Base-by-base conservation (phyloP, 2,888 invertebrate species). In the Heteromyza rotundicornis region DNA sequence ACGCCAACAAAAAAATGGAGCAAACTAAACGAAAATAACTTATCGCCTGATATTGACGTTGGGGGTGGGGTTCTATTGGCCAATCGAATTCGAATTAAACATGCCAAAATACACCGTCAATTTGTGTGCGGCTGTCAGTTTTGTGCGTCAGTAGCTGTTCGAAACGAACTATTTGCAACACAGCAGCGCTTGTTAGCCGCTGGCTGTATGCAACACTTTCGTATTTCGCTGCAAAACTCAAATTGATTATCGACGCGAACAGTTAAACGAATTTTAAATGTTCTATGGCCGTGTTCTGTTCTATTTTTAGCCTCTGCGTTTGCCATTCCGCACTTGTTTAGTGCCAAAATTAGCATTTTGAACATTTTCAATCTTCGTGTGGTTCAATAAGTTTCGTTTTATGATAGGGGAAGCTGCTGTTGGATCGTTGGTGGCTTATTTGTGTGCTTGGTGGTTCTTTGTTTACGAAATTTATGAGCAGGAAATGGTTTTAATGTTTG, bases 381-480 rank as follows among this genome's bases (percentile, higher is more conserved):
- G 58, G 36, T 59, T 64, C 57, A 51, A 60, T 53, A 49, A 35
- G 14, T 62, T 62, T 57, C 50, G 8, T 17, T 55, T 62, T 54
- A 52, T 59, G 24, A 51, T 57, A 53, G 27, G 54, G 16, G 12
- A 52, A n/a, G n/a, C n/a, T 23, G 24, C 16, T 23, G n/a, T 52
- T 32, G 24, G 17, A 16, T 32, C 17, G 47, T 27, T 50, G n/a
- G n/a, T n/a, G n/a, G n/a, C n/a, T n/a, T n/a, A n/a, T n/a, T 47
- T n/a, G 32, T n/a, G 50, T 49, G 23, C 36, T 27, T 17, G 14
- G 19, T 24, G 10, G 24, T 23, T 53, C 51, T 59, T n/a, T 12
- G 19, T 52, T 16, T n/a, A n/a, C n/a, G 22, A 59, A 52, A 27
- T 27, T 40, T 40, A n/a, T n/a, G 40, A 7, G 16, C 40, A 40